phyloP scores from a whole-genome alignment of 2,888 invertebrate species.

The Onchidella celtica region DNA sequence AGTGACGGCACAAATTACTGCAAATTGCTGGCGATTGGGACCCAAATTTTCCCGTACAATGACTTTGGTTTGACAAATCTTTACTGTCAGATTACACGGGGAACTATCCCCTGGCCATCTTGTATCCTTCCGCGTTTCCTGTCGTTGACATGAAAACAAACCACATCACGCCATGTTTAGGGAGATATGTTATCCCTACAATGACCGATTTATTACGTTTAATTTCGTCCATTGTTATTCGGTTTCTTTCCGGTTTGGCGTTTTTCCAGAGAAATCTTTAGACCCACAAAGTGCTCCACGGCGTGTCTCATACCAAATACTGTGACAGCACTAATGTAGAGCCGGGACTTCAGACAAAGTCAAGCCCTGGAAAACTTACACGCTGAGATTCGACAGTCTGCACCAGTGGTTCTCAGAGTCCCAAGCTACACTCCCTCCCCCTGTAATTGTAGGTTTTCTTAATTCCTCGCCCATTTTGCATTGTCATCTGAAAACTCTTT shows the following conservation, averaged over 20 bases:
- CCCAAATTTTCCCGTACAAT: conserved; percentile 17
- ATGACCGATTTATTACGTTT: background rate
- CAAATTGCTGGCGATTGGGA: conserved; percentile 32
- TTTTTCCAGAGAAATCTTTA: background rate
- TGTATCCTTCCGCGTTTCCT: background rate
- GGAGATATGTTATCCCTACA: background rate
- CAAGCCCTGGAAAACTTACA: no score
- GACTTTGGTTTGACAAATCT: conserved; percentile 26
- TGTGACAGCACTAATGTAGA: background rate
- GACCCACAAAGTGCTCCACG: background rate
- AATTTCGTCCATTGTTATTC: conserved; percentile 1
- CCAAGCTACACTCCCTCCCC: no score
- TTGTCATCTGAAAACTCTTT: no score
- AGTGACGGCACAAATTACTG: conserved; percentile 31
- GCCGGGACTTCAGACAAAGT: background rate
- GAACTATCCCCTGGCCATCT: background rate
- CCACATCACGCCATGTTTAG: background rate
- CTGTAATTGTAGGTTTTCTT: no score
- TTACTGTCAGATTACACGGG: conserved; percentile 1
- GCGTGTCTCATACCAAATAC: background rate
- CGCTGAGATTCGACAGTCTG: no score
- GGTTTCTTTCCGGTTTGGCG: background rate
- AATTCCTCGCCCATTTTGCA: no score
- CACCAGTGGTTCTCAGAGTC: no score
- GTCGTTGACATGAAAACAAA: conserved; percentile 12